Evolutionary conservation across 2,888 invertebrate genomes (phyloP).

Genomic region (Agrotis ipsilon): DNA sequence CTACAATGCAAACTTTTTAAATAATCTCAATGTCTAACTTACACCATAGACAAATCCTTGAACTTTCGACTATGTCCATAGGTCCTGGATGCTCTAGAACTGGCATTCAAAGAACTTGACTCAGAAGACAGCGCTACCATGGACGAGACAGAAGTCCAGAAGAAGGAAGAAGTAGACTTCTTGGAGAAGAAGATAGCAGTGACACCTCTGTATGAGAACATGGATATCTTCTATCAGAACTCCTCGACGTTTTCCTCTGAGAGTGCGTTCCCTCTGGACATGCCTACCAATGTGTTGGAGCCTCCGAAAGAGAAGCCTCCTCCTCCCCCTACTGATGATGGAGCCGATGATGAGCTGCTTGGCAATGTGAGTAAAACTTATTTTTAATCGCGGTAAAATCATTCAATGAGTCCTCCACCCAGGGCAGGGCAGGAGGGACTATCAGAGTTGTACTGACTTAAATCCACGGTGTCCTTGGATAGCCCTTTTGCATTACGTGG

Average conservation of each 20-base stretch:
- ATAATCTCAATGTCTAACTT: slow-evolving; percentile 13
- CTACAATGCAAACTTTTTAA: slow-evolving; percentile 43
- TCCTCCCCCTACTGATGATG: slow-evolving; percentile 93
- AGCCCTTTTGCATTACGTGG: too few species aligned
- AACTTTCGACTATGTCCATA: slow-evolving; percentile 71
- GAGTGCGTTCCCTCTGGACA: slow-evolving; percentile 90
- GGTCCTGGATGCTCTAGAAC: slow-evolving; percentile 92
- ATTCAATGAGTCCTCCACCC: too few species aligned
- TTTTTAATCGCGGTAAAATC: too few species aligned
- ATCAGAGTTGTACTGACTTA: too few species aligned
- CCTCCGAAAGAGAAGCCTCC: slow-evolving; percentile 97
- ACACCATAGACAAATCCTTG: slow-evolving; percentile 11
- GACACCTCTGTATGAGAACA: slow-evolving; percentile 92
- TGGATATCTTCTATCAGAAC: slow-evolving; percentile 90
- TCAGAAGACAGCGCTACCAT: slow-evolving; percentile 88
- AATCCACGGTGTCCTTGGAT: too few species aligned
- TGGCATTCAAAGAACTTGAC: slow-evolving; percentile 92
- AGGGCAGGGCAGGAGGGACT: too few species aligned
- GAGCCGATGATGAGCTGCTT: slow-evolving; percentile 83
- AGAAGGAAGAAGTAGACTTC: slow-evolving; percentile 74
- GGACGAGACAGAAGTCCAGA: slow-evolving; percentile 75
- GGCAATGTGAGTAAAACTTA: slow-evolving; percentile 82
- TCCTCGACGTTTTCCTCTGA: slow-evolving; percentile 66
- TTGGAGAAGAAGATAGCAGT: slow-evolving; percentile 83
- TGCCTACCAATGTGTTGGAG: slow-evolving; percentile 92